Conservation (phyloP, 2,888 invertebrate genomes). For the Nipponacmea schrenckii region DNA sequence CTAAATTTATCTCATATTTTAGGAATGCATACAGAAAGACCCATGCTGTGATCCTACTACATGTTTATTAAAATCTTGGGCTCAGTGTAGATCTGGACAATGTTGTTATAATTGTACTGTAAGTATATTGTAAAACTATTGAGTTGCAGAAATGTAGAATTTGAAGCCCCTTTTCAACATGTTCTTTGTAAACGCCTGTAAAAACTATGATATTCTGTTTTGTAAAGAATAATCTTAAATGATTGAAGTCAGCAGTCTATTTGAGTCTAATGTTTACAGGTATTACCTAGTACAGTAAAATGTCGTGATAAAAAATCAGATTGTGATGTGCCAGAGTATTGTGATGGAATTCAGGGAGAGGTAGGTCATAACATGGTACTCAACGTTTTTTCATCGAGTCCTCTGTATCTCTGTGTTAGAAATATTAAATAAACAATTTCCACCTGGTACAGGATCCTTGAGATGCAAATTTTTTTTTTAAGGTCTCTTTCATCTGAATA, state of each 20-base stretch:
- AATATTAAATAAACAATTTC: no score
- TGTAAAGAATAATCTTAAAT: no score
- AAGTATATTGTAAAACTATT: constrained; percentile 55
- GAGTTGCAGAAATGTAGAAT: neutral
- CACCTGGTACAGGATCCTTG: no score
- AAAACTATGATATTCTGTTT: no score
- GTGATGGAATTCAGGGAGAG: constrained; percentile 85
- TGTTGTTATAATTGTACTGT: constrained; percentile 94
- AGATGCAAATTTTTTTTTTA: no score
- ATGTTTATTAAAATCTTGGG: constrained; percentile 91
- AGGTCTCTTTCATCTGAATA: no score
- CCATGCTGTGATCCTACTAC: constrained; percentile 98
- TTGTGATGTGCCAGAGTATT: constrained; percentile 95
- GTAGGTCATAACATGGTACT: constrained; percentile 41
- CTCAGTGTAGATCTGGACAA: constrained; percentile 91
- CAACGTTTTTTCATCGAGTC: neutral
- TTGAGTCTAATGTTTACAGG: constrained; percentile 39
- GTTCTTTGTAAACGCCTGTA: no score
- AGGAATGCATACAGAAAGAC: constrained; percentile 85
- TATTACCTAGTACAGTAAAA: constrained; percentile 66
- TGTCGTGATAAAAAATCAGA: constrained; percentile 90
- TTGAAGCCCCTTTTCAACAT: no score
- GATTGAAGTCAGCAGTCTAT: no score
- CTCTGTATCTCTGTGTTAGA: neutral
- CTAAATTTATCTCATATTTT: no score